Percentiles rank a stretch among this genome's conserved stretches.
phyloP scores from a whole-genome alignment of 2,113 vertebrate species.

The Forbesichthys papilliferus region DNA sequence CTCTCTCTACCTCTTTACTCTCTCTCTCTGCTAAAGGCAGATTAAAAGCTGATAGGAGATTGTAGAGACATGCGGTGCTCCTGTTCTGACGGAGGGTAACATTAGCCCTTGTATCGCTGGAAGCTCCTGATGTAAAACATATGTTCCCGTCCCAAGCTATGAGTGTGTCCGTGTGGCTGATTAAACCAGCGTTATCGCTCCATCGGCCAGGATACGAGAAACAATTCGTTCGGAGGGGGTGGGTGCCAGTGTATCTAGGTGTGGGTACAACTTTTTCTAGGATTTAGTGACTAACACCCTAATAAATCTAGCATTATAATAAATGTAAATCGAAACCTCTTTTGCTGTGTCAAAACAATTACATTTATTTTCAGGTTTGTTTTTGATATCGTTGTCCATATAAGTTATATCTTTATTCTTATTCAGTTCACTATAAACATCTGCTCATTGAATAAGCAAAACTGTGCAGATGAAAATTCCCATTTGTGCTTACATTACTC shows the following conservation, averaged over 20 bases:
- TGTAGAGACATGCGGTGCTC: constrained; percentile 67
- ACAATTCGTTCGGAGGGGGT: constrained; percentile 63
- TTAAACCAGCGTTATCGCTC: constrained; percentile 76
- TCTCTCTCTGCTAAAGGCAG: constrained; percentile 45
- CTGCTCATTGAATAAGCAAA: background rate
- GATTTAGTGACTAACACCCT: background rate
- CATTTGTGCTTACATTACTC: no score
- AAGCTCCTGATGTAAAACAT: constrained; percentile 75
- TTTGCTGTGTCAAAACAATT: constrained; percentile 30
- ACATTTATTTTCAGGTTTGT: background rate
- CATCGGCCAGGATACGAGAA: constrained; percentile 74
- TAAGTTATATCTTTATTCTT: background rate
- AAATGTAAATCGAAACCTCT: background rate
- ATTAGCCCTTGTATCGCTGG: constrained; percentile 70
- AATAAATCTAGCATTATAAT: no score
- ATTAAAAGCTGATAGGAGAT: constrained; percentile 73
- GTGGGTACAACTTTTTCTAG: constrained; percentile 1
- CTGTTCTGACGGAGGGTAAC: constrained; percentile 64
- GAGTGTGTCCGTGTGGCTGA: constrained; percentile 60
- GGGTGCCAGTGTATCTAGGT: background rate
- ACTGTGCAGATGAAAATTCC: no score
- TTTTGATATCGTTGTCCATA: background rate
- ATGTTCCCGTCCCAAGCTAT: constrained; percentile 62
- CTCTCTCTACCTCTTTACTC: constrained; percentile 3
- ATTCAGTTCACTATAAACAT: background rate